phyloP scores from a whole-genome alignment of 2,113 vertebrate species.

The Trachemys scripta region DNA sequence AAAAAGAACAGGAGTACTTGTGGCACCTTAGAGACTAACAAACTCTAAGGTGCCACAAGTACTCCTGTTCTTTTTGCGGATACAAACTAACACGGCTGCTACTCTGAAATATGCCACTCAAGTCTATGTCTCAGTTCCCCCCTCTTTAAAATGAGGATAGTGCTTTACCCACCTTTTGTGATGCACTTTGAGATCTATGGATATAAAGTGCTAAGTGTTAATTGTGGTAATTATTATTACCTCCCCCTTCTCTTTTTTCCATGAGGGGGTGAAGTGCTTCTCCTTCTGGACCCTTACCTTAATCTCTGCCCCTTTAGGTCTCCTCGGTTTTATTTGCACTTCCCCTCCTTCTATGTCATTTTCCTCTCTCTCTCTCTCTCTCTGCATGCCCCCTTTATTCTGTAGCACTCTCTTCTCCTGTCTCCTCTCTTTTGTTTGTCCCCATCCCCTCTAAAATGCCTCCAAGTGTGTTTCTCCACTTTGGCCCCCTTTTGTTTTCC shows the following conservation, averaged over 20 bases:
- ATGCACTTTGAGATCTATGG: slow-evolving; percentile 26
- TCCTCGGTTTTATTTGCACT: slow-evolving; percentile 68
- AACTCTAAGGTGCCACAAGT: no score
- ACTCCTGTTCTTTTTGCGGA: no score
- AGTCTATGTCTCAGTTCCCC: background rate
- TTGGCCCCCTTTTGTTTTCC: background rate
- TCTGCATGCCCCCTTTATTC: slow-evolving; percentile 64
- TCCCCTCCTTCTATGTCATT: slow-evolving; percentile 74
- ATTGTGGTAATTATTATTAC: background rate
- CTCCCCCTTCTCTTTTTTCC: background rate
- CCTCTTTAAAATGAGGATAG: slow-evolving; percentile 4
- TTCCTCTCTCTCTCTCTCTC: slow-evolving; percentile 73
- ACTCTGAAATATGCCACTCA: background rate
- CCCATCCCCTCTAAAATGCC: background rate
- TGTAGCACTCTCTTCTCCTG: background rate
- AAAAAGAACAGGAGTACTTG: no score
- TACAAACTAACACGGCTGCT: no score
- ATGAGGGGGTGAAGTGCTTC: background rate
- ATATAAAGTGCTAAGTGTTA: slow-evolving; percentile 24
- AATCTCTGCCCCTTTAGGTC: slow-evolving; percentile 64
- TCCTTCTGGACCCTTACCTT: slow-evolving; percentile 42
- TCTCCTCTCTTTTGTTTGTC: slow-evolving; percentile 37
- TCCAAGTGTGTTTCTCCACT: background rate
- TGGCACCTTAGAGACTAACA: no score
- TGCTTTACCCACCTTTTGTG: slow-evolving; percentile 10